Percentiles rank a stretch among this genome's conserved stretches.
Conservation (phyloP, 2,888 invertebrate species). For the Bombylius major region DNA sequence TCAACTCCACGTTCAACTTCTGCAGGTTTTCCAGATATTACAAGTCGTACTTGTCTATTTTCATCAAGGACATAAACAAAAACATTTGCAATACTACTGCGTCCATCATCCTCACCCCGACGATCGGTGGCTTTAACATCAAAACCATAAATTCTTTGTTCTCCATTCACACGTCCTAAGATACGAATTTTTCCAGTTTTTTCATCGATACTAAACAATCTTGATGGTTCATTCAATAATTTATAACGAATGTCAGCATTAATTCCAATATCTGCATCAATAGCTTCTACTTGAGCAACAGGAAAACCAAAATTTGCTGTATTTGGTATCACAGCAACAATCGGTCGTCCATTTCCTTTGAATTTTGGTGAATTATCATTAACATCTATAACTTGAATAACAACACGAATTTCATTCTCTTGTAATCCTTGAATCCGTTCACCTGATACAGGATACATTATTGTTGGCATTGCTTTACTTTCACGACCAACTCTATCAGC, state of each 20-base stretch:
- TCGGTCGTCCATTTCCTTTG: constrained; percentile 57
- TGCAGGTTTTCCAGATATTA: constrained; percentile 61
- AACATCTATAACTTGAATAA: constrained; percentile 63
- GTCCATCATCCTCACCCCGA: constrained; percentile 66
- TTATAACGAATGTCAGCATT: constrained; percentile 73
- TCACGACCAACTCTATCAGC: constrained; percentile 42
- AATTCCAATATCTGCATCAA: constrained; percentile 58
- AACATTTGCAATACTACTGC: constrained; percentile 72
- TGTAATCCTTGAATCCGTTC: constrained; percentile 58
- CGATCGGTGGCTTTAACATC: constrained; percentile 80
- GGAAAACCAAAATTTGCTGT: constrained; percentile 72
- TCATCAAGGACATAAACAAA: constrained; percentile 77
- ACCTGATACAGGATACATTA: constrained; percentile 64
- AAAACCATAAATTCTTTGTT: constrained; percentile 69
- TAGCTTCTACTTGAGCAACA: constrained; percentile 62
- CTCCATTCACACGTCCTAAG: constrained; percentile 55
- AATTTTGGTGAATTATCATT: constrained; percentile 77
- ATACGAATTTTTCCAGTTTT: constrained; percentile 62
- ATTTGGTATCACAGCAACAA: constrained; percentile 71
- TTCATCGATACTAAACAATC: constrained; percentile 66
- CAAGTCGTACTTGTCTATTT: constrained; percentile 64
- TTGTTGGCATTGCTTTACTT: constrained; percentile 56
- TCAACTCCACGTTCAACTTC: constrained; percentile 60
- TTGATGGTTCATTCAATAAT: constrained; percentile 61
- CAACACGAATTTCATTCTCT: constrained; percentile 66